Percentiles rank a stretch among this genome's conserved stretches.
phyloP scores from a whole-genome alignment of 2,797 vertebrate genomes.

The Halcyon badia region DNA sequence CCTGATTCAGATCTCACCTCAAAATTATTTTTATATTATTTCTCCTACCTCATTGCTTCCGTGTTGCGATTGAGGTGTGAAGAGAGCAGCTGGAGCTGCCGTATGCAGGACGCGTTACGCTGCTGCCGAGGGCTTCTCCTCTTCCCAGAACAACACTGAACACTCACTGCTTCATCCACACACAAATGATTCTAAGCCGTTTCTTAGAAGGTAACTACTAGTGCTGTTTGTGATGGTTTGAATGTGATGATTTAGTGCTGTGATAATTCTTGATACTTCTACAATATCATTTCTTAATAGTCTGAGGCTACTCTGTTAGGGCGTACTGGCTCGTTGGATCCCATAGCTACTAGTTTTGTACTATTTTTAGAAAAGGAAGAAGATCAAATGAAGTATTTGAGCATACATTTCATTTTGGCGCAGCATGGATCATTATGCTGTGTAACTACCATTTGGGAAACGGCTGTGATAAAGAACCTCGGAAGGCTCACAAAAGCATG shows the following conservation, averaged over 20 bases:
- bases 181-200: neutral
- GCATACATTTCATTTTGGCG: neutral
- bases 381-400: neutral
- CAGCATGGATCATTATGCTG: neutral
- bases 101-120: neutral
- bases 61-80: rapidly evolving
- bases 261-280: neutral
- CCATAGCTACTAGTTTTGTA: neutral
- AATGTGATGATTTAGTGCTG: neutral
- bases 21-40: neutral
- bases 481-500: neutral
- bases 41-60: neutral
- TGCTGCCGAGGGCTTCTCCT: neutral
- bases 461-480: neutral
- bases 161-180: neutral
- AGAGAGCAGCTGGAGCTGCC: neutral
- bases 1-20: neutral
- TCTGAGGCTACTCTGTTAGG: neutral
- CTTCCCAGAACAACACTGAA: rapidly evolving
- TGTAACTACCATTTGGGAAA: neutral
- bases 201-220: neutral
- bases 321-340: neutral
- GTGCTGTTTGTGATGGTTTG: neutral
- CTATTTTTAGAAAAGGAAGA: neutral
- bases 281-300: neutral